Base-by-base conservation (phyloP, 2,113 vertebrate species). In the Genyomyrus donnyi region DNA sequence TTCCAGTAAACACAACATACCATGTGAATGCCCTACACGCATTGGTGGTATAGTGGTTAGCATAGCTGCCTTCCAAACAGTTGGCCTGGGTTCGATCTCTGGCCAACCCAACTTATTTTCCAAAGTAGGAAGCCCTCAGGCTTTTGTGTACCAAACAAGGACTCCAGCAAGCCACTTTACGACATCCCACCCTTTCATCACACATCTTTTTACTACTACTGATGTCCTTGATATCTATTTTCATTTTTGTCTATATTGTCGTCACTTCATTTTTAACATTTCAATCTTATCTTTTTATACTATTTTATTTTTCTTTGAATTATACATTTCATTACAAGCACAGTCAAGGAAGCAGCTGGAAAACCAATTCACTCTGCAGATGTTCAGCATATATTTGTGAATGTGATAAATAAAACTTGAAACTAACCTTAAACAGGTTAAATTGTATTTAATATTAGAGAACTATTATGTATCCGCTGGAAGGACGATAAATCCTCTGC, bases 61-160 rank as follows among this genome's bases (percentile, higher is more conserved):
- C 95, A 95, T 96, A 95, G 94, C 93, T 96, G 95, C 95, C 95
- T 96, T 94, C 95, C 94, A 95, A 96, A n/a, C n/a, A 27, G n/a
- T 27, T 27, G n/a, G n/a, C 9, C n/a, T 66, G 24, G 10, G n/a
- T 70, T 70, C 1, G n/a, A 70, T 70, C 31, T 11, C 27, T 31
- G 62, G 62, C 1, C 0, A 1, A 70, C n/a, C 1, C 3, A 70
- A 27, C n/a, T 70, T 70, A 31, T 70, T 70, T 70, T 66, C n/a
- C n/a, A 66, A 66, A 66, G 24, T 10, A 27, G n/a, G 9, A 27
- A 66, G 62, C n/a, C 24, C 9, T 66, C 58, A 66, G n/a, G 62
- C n/a, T 27, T 11, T 11, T 9, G n/a, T 13, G n/a, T 11, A 27
- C 3, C n/a, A 1, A 62, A 27, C 58, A 27, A 62, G 58, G 24